phyloP scores from a whole-genome alignment of 1,140 invertebrate species.

The Pseudomyrmex concolor region DNA sequence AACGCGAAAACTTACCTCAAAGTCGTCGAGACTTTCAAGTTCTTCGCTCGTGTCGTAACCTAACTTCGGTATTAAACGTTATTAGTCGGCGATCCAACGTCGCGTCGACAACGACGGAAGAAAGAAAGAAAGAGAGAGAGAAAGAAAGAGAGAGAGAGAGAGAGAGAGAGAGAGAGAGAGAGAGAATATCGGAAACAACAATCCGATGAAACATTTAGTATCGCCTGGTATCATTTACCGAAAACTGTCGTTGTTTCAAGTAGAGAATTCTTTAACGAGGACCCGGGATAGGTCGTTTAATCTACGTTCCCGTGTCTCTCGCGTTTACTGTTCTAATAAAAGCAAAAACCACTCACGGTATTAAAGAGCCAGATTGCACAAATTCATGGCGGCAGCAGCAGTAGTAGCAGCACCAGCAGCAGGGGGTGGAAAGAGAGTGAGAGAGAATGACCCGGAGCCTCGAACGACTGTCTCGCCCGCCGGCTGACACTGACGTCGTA shows the following conservation, averaged over 20 bases:
- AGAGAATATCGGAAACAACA: constrained; percentile 17
- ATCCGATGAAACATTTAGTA: constrained; percentile 32
- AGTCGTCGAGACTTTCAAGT: constrained; percentile 42
- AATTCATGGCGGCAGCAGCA: constrained; percentile 15
- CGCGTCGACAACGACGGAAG: constrained; percentile 13
- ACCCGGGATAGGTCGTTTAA: constrained; percentile 43
- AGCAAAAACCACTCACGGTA: constrained; percentile 47
- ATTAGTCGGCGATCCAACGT: constrained; percentile 47
- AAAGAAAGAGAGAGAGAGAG: not conserved
- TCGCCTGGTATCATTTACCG: constrained; percentile 51
- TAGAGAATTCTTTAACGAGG: constrained; percentile 44
- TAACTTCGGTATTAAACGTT: constrained; percentile 58
- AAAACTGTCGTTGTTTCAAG: constrained; percentile 51
- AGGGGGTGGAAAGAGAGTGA: not conserved
- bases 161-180: not conserved
- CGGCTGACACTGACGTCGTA: constrained; percentile 41
- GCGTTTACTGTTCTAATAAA: constrained; percentile 49
- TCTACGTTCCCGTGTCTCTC: constrained; percentile 50
- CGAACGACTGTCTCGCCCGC: constrained; percentile 40
- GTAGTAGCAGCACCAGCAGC: too few species aligned
- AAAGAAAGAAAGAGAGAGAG: too few species aligned
- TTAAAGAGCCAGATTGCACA: constrained; percentile 59
- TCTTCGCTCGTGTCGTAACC: constrained; percentile 51
- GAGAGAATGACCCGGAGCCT: constrained; percentile 19
- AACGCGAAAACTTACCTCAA: constrained; percentile 38